Percentiles rank a stretch among this genome's conserved stretches.
Conservation (phyloP, 2,888 invertebrate species). For the Neria commutata region DNA sequence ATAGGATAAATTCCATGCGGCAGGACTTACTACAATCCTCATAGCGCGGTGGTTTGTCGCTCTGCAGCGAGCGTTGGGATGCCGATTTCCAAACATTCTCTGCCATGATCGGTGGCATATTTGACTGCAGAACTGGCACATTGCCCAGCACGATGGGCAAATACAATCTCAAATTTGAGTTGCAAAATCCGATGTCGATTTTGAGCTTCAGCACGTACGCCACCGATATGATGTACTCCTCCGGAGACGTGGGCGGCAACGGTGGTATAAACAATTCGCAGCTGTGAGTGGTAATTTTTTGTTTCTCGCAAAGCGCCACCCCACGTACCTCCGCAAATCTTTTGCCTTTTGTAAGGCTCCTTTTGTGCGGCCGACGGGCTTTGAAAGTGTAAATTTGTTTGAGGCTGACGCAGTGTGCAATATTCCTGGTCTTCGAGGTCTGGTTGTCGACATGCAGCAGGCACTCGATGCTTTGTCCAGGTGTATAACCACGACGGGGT, state of each 20-base stretch:
- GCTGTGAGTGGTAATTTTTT: slow-evolving; percentile 31
- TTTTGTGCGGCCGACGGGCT: slow-evolving; percentile 33
- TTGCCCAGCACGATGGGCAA: slow-evolving; percentile 40
- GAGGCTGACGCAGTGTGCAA: slow-evolving; percentile 29
- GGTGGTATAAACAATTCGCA: slow-evolving; percentile 28
- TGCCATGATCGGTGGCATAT: slow-evolving; percentile 31
- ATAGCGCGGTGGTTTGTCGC: slow-evolving; percentile 36
- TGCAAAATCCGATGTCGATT: slow-evolving; percentile 26
- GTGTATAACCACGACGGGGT: slow-evolving; percentile 40
- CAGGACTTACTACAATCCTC: slow-evolving; percentile 36
- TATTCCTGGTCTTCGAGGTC: slow-evolving; percentile 34
- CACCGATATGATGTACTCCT: slow-evolving; percentile 28
- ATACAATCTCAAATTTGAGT: slow-evolving; percentile 18
- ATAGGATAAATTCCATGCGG: no score
- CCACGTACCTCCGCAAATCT: slow-evolving; percentile 9
- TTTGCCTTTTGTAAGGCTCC: slow-evolving; percentile 22
- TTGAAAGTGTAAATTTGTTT: slow-evolving; percentile 32
- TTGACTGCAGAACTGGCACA: slow-evolving; percentile 37
- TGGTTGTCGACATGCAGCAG: slow-evolving; percentile 38
- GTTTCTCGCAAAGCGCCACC: slow-evolving; percentile 21
- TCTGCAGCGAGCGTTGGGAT: no score
- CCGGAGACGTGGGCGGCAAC: slow-evolving; percentile 27
- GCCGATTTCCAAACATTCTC: slow-evolving; percentile 20
- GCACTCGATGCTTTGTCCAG: slow-evolving; percentile 39
- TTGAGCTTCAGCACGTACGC: slow-evolving; percentile 27